Evolutionary conservation across 2,888 invertebrate species (phyloP), one percentile per base, ranked within the genome.

Genomic region (Agrilus cyanescens): DNA sequence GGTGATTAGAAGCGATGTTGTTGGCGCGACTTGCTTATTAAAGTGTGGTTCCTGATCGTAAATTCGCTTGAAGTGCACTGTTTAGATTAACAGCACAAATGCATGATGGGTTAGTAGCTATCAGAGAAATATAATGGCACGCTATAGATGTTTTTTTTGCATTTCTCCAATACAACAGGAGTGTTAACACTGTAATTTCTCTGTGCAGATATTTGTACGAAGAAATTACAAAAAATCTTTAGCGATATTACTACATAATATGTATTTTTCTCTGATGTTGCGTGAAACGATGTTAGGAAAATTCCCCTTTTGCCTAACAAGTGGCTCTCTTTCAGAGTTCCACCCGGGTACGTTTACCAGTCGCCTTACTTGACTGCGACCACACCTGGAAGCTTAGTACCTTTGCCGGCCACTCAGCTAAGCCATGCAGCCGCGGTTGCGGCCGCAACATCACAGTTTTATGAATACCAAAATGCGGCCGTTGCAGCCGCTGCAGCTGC

Each of bases 361-460:
- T 80, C 84, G 56, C 82, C 85, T 6, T 80, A 80, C 61, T 65
- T 80, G 66, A 73, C 78, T 38, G 76, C 80, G 25, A 70, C 75
- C 30, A 69, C 74, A 41, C 74, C 75, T 14, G 79, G 79, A 13
- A 81, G 83, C 41, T 64, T 82, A 54, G 76, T 85, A 53, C 80
- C 80, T 53, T 68, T 81, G 55, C 80, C 78, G 46, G 68, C 73
- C 25, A 66, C 71, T 20, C 82, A 81, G 58, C 65, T 82, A 56
- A 78, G 78, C 56, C 82, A 82, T 59, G 83, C 83, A 1, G 83
- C 84, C 7, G 84, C 84, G 0, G 74, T 85, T 42, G 84, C 84
- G 10, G 85, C 85, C 1, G 85, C 84, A n/a, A 71, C 75, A 38
- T 81, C 82, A 56, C 83, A 86, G 59, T 78, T 85, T 60, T 85